Base-by-base conservation (phyloP, 2,888 invertebrate species). In the Pachycephus smyrnensis region DNA sequence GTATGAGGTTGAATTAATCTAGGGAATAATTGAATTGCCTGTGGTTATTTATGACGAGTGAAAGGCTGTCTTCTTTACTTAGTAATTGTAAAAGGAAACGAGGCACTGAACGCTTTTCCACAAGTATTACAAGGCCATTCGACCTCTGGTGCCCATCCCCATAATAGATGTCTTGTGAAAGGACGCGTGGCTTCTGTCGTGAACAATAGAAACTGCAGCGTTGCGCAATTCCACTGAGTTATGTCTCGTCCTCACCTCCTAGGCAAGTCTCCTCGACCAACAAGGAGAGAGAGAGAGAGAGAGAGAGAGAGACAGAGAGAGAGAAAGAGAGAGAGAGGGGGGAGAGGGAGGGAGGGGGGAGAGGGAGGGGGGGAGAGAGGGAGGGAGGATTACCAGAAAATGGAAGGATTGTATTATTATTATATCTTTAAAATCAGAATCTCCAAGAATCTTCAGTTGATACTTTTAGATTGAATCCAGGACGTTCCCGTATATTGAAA, bases 101-200 rank as follows among this genome's bases (percentile, higher is more conserved):
- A 35, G 68, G 32, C 32, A 75, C 12, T 36, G 40, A 69, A 68
- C 76, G 79, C 76, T 80, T 82, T 81, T 78, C 75, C 82, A 71
- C 77, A 81, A 84, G 79, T 81, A 80, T 82, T 82, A 81, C 82
- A 82, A 84, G 80, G 83, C 74, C 82, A 75, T 78, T 81, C 74
- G 55, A 55, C 55, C 55, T 55, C 23, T 55, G 23, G 23, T 55
- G 55, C 55, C 55, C 23, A 23, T 23, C 55, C 55, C 55, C 55
- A 23, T 23, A 23, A 23, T 55, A 55, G 55, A 9, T 2, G 55
- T 55, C 9, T 55, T 55, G 23, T 23, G 55, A 55, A 55, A 55
- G 55, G 23, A 55, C 55, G 55, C 55, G 55, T 23, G 55, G 55
- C 55, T 55, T 55, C 55, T 55, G 55, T 55, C 55, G 55, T 9